Evolutionary conservation across 2,113 vertebrate species (phyloP).

Genomic region (Varanus salvator): DNA sequence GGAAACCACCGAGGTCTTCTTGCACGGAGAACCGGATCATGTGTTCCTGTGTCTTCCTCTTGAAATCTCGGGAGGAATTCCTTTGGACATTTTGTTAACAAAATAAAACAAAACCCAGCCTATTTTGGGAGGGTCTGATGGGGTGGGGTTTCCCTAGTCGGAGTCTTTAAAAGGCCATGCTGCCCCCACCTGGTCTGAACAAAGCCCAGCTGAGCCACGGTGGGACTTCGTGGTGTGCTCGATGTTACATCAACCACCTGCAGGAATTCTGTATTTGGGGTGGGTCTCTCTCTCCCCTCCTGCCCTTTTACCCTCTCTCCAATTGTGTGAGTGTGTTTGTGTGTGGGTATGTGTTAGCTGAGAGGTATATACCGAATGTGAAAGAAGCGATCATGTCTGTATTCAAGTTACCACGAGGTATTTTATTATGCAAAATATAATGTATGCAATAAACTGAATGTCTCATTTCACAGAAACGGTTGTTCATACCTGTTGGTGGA

Average conservation of each 20-base stretch:
- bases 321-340: no score
- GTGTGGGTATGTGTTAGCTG: neutral
- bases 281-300: neutral
- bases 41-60: neutral
- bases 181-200: slow-evolving; percentile 54
- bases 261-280: slow-evolving; percentile 10
- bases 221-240: neutral
- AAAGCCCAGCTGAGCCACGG: neutral
- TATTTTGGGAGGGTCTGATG: slow-evolving; percentile 55
- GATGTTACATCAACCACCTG: neutral
- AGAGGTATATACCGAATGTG: neutral
- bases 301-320: neutral
- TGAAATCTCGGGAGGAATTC: slow-evolving; percentile 19
- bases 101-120: slow-evolving; percentile 33
- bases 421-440: neutral
- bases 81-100: slow-evolving; percentile 37
- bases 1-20: slow-evolving; percentile 9
- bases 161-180: slow-evolving; percentile 49
- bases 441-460: neutral
- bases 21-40: slow-evolving; percentile 27
- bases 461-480: neutral
- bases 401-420: neutral
- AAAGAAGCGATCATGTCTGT: neutral
- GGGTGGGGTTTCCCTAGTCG: slow-evolving; percentile 61
- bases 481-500: slow-evolving; percentile 23